Evolutionary conservation across 1,140 invertebrate species (phyloP), one percentile per base, ranked within the genome.

Genomic region (Carcinoscorpius rotundicauda): DNA sequence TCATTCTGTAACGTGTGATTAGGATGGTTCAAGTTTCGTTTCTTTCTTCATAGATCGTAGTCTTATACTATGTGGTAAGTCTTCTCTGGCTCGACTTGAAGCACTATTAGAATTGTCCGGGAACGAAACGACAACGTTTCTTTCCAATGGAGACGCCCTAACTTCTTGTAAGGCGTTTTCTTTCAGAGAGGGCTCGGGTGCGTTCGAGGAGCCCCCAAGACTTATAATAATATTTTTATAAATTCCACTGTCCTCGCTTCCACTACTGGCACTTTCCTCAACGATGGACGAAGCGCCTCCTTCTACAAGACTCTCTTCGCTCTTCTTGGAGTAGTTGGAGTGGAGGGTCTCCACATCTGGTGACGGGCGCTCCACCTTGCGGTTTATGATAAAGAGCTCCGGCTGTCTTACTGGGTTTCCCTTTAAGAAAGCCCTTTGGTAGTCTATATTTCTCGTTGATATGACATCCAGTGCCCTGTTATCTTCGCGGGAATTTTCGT

Each of bases 171-270:
- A 29, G 29, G 29, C 29, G 29, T 29, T 29, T 29, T 2, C 29
- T 29, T 29, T 29, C 29, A 29, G 29, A 29, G 29, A 29, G 29
- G 0, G 0, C 29, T 29, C 29, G 29, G 29, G 29, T 1, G 29
- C 29, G 29, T 29, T 29, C 2, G 2, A 2, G 29, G 53, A n/a
- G n/a, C 53, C 3, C 6, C 71, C 70, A 9, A 73, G 61, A 66
- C 68, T 72, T 29, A 73, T 73, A 58, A 73, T 73, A 51, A 73
- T 73, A 58, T 71, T 72, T 55, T 73, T 73, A 55, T 73, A 73
- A 5, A 69, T 69, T 6, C 70, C 71, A 52, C 70, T 69, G 4
- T 68, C 68, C 51, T 72, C 71, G 49, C 71, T 72, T 8, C 71
- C 70, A 53, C 64, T 69, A 8, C 69, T 71, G n/a, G 67, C 70